Evolutionary conservation across 1,140 invertebrate species (phyloP).

Genomic region (Zaprionus ornatus): DNA sequence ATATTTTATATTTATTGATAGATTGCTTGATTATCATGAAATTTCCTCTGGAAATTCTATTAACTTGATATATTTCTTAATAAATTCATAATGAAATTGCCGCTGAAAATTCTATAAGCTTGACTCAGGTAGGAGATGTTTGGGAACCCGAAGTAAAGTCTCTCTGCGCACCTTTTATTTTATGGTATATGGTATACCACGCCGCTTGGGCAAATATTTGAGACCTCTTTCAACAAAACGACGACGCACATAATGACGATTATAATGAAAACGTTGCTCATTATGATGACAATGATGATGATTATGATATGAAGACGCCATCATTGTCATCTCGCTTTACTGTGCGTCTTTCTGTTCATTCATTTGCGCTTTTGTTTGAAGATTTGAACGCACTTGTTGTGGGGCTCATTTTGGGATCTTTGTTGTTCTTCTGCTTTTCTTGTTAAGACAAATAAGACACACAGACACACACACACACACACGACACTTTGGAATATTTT

Average conservation of each 20-base stretch:
- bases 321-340: slow-evolving; percentile 5
- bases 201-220: slow-evolving; percentile 58
- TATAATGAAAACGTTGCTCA: slow-evolving; percentile 1
- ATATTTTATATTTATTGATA: neutral
- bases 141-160: too few relatives aligned
- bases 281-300: slow-evolving; percentile 8
- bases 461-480: neutral
- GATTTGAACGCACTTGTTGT: slow-evolving; percentile 62
- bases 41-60: neutral
- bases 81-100: too few relatives aligned
- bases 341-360: slow-evolving; percentile 38
- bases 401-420: slow-evolving; percentile 3
- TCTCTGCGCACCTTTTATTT: slow-evolving; percentile 42
- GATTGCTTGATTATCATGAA: neutral
- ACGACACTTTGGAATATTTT: slow-evolving; percentile 5
- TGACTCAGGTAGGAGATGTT: too few relatives aligned
- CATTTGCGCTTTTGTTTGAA: slow-evolving; percentile 77
- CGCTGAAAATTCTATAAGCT: too few relatives aligned
- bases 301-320: slow-evolving; percentile 24
- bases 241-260: slow-evolving; percentile 1
- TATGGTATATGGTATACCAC: slow-evolving; percentile 3
- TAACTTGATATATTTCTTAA: too few relatives aligned
- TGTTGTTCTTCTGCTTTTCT: slow-evolving; percentile 6
- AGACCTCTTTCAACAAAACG: slow-evolving; percentile 42
- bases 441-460: slow-evolving; percentile 22